These are phyloP conservation scores for Neodontobutis hainanensis DNA, from an alignment of 2,113 vertebrate genomes.

Conservation along the genomic window DNA sequence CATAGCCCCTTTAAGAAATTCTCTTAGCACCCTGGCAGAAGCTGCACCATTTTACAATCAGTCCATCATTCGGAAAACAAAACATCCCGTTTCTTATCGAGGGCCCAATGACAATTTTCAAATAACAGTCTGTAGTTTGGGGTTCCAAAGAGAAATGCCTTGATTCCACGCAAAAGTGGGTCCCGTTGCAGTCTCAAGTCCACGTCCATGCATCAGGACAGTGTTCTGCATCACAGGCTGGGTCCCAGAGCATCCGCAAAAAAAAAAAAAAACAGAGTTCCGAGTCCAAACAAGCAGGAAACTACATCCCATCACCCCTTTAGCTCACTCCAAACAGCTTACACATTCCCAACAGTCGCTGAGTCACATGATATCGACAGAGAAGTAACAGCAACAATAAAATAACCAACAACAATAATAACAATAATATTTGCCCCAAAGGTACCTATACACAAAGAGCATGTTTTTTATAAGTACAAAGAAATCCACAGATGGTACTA, in stretches of 20 bases:
- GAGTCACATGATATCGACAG: conserved; percentile 50
- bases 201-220: conserved; percentile 38
- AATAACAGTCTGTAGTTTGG: conserved; percentile 19
- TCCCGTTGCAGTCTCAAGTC: conserved; percentile 50
- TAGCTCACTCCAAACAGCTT: not conserved
- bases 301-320: conserved; percentile 52
- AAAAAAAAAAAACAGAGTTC: conserved; percentile 27
- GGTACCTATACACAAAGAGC: conserved; percentile 82
- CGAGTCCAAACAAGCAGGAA: conserved; percentile 49
- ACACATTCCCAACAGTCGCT: conserved; percentile 52
- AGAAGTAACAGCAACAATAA: conserved; percentile 77
- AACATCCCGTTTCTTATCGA: conserved; percentile 28
- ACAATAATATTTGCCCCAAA: conserved; percentile 79
- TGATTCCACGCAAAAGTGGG: conserved; percentile 27
- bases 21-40: conserved; percentile 13
- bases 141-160: conserved; percentile 23
- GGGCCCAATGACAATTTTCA: conserved; percentile 20
- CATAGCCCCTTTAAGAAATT: conserved; percentile 2
- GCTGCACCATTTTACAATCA: conserved; percentile 27
- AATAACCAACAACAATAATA: conserved; percentile 70
- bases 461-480: conserved; percentile 81
- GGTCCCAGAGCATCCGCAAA: conserved; percentile 47
- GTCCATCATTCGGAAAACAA: conserved; percentile 18
- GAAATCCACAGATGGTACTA: conserved; percentile 84
- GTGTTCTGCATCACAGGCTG: conserved; percentile 21